phyloP scores from a whole-genome alignment of 2,888 invertebrate genomes.

The Drosophila villosipedis region DNA sequence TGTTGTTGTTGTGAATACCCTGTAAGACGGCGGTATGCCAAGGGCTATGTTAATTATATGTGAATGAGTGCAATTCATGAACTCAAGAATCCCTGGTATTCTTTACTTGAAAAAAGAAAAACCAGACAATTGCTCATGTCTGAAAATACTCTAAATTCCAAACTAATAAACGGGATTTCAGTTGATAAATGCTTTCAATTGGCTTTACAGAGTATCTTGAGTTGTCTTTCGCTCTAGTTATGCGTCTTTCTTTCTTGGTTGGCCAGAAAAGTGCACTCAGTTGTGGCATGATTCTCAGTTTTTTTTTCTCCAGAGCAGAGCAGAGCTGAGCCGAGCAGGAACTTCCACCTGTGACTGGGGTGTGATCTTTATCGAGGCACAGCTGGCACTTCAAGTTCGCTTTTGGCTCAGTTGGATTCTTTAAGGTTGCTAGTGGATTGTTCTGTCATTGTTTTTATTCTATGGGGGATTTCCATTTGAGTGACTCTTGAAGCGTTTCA shows the following conservation, averaged over 20 bases:
- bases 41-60: conserved; percentile 22
- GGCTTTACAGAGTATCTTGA: conserved; percentile 33
- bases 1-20: conserved; percentile 46
- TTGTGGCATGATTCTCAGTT: conserved; percentile 70
- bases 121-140: neutral
- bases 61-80: conserved; percentile 16
- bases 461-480: conserved; percentile 62
- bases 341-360: conserved; percentile 60
- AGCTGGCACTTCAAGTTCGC: conserved; percentile 68
- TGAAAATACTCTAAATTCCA: neutral
- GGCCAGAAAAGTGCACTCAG: conserved; percentile 65
- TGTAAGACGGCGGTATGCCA: conserved; percentile 17
- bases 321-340: conserved; percentile 28
- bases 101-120: conserved; percentile 2
- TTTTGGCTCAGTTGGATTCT: conserved; percentile 40
- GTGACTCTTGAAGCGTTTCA: conserved; percentile 46
- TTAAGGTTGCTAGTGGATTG: conserved; percentile 9
- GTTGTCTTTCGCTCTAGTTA: neutral
- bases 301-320: conserved; percentile 28
- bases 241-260: conserved; percentile 8
- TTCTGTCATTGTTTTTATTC: conserved; percentile 56
- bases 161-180: conserved; percentile 1
- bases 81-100: conserved; percentile 1
- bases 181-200: neutral
- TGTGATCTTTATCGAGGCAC: conserved; percentile 75